phyloP scores from a whole-genome alignment of 2,113 vertebrate genomes.

The Poicephalus gulielmi region DNA sequence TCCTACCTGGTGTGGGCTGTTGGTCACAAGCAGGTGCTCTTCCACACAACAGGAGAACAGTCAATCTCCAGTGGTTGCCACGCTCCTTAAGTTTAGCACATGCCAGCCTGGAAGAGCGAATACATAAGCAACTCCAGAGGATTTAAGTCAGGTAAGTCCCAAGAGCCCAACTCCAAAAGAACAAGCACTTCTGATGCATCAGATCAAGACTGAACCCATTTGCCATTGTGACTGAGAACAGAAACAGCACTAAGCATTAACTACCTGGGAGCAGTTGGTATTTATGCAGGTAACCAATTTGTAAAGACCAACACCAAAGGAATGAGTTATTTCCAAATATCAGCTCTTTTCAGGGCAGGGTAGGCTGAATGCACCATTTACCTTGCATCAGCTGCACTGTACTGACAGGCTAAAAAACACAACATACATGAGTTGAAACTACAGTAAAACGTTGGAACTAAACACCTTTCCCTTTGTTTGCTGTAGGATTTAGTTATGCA shows the following conservation, averaged over 20 bases:
- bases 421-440: background rate
- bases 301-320: background rate
- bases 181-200: background rate
- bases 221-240: background rate
- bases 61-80: background rate
- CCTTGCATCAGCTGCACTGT: background rate
- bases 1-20: background rate
- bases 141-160: background rate
- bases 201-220: background rate
- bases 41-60: background rate
- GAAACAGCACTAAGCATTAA: background rate
- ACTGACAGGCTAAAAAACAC: background rate
- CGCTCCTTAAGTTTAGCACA: background rate
- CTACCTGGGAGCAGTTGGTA: background rate
- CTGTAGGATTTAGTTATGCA: background rate
- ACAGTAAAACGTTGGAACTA: background rate
- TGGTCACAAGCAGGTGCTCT: background rate
- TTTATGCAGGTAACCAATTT: background rate
- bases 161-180: background rate
- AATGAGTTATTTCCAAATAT: background rate
- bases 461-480: background rate
- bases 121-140: background rate
- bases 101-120: background rate
- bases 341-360: background rate
- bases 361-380: background rate